Evolutionary conservation across 2,888 invertebrate species (phyloP), one percentile per base, ranked within the genome.

Genomic region (Dynastes grantii): DNA sequence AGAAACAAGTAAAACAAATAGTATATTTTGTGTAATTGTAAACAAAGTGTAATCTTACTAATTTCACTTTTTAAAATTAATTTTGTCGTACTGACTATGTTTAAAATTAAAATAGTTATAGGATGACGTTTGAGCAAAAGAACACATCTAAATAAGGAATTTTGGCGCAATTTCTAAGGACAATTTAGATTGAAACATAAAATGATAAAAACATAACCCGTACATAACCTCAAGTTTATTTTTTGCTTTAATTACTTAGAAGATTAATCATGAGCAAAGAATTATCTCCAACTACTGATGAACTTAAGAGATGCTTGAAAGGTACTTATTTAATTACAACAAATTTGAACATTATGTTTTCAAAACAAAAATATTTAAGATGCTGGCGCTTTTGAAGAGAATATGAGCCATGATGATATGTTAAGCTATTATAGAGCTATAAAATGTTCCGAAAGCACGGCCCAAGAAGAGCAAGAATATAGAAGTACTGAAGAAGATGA

Each of bases 381-480:
- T 49, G 82, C 81, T 40, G 82, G 82, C 9, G 77, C 78, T 13
- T 83, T 80, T 76, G 82, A 83, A 71, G 61, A 76, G n/a, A 79
- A 79, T 13, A 80, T 83, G 80, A 77, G 49, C 55, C 32, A 70
- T 9, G 71, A 78, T 16, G 83, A 83, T 77, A 82, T 82, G 80
- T 37, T 61, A 53, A 67, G 78, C 40, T 63, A 81, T 13, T 83
- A 81, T 76, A 76, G 79, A 8, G 83, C 80, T 45, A 58, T 83
- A 64, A 82, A 80, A 49, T 70, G 80, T 76, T 83, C 83, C 1
- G 79, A 82, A 79, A 76, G 32, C 32, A 80, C 82, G 16, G 82
- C 82, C 13, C 64, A 78, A 29, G 65, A 80, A 37, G 83, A 83
- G 76, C 75, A 79, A 55, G 79, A 83, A 76, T 77, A 81, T 6